phyloP scores from a whole-genome alignment of 1,140 invertebrate genomes.

The Drosophila melanica region DNA sequence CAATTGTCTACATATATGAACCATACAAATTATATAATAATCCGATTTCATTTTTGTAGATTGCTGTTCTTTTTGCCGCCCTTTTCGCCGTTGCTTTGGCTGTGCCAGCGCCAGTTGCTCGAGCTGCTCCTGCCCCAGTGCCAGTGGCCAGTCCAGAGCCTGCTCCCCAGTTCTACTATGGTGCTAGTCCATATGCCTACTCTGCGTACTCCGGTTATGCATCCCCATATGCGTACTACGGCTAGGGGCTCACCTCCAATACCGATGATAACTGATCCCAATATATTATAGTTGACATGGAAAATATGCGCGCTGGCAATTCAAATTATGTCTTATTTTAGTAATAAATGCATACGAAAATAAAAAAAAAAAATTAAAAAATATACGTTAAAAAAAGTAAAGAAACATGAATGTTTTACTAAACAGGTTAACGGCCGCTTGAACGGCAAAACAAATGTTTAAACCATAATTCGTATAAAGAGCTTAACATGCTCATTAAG shows the following conservation, averaged over 20 bases:
- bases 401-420: too few relatives aligned
- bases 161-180: slow-evolving; percentile 73
- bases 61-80: slow-evolving; percentile 73
- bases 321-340: slow-evolving; percentile 58
- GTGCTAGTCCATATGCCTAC: slow-evolving; percentile 71
- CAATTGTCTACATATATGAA: not conserved
- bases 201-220: slow-evolving; percentile 62
- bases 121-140: slow-evolving; percentile 63
- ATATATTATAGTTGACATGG: slow-evolving; percentile 49
- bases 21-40: not conserved
- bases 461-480: too few relatives aligned
- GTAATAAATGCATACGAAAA: slow-evolving; percentile 65
- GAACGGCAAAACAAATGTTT: too few relatives aligned
- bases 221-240: slow-evolving; percentile 75
- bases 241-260: slow-evolving; percentile 33
- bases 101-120: slow-evolving; percentile 58
- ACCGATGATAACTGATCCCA: slow-evolving; percentile 20
- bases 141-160: slow-evolving; percentile 70
- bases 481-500: too few relatives aligned
- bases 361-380: slow-evolving; percentile 58
- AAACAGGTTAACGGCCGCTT: too few relatives aligned
- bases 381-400: slow-evolving; percentile 19
- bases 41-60: slow-evolving; percentile 21
- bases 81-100: slow-evolving; percentile 72
- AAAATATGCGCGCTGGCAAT: slow-evolving; percentile 59